These are phyloP conservation scores for Trichogramma evanescens DNA, from an alignment of 2,888 invertebrate genomes.

Conservation along the genomic window DNA sequence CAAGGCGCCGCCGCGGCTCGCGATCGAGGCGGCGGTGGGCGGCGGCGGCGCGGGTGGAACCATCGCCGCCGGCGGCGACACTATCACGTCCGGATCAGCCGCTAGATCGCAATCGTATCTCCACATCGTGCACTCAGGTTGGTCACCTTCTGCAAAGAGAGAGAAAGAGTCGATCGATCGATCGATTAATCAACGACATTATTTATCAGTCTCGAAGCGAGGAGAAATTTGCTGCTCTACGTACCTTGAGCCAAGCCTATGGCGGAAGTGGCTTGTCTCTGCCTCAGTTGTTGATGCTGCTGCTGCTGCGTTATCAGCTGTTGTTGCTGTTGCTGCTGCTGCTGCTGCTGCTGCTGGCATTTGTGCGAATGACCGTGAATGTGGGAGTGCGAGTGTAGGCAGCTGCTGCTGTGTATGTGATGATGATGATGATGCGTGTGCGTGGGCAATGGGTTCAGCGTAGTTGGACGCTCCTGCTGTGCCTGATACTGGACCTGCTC, in stretches of 20 bases:
- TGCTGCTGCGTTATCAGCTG: not conserved
- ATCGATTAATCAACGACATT: not conserved
- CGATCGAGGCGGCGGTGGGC: slow-evolving; percentile 38
- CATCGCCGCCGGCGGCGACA: slow-evolving; percentile 37
- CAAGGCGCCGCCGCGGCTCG: slow-evolving; percentile 40
- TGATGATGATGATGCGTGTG: slow-evolving; percentile 42
- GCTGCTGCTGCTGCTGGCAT: slow-evolving; percentile 30
- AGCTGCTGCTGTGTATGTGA: slow-evolving; percentile 43
- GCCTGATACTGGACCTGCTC: slow-evolving; percentile 30
- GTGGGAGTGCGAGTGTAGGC: slow-evolving; percentile 40
- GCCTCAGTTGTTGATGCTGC: slow-evolving; percentile 35
- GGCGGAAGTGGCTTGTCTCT: slow-evolving; percentile 45
- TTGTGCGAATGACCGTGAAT: slow-evolving; percentile 44
- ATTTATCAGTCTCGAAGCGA: not conserved
- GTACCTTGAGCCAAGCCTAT: slow-evolving; percentile 45
- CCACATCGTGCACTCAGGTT: slow-evolving; percentile 45
- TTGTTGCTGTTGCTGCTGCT: not conserved
- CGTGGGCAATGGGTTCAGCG: slow-evolving; percentile 36
- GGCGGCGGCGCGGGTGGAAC: slow-evolving; percentile 40
- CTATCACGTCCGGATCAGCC: slow-evolving; percentile 45
- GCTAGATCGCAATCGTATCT: slow-evolving; percentile 46
- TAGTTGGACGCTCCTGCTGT: slow-evolving; percentile 32
- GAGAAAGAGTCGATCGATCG: not conserved
- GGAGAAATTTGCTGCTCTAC: not conserved
- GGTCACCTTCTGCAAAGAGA: slow-evolving; percentile 43